Conservation (phyloP, 2,888 invertebrate species). For the Anaspis maculata region DNA sequence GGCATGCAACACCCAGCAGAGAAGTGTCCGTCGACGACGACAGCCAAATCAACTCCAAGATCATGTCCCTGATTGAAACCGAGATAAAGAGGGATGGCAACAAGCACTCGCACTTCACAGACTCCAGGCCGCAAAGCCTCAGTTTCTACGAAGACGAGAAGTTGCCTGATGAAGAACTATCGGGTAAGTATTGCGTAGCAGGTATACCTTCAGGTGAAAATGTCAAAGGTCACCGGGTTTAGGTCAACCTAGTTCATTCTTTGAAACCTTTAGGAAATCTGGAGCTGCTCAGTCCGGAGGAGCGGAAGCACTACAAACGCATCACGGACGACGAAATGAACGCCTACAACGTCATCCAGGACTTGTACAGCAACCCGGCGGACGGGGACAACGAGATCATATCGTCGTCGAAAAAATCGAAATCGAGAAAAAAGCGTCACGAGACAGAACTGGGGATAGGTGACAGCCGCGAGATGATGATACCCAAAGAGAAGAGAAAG, state of each 20-base stretch:
- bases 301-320: slow-evolving; percentile 37
- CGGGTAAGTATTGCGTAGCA: slow-evolving; percentile 26
- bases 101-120: slow-evolving; percentile 40
- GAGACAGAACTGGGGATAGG: slow-evolving; percentile 29
- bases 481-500: slow-evolving; percentile 40
- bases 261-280: slow-evolving; percentile 27
- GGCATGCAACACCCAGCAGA: slow-evolving; percentile 36
- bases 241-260: too few species aligned
- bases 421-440: slow-evolving; percentile 38
- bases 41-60: slow-evolving; percentile 48
- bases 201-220: too few species aligned
- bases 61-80: slow-evolving; percentile 37
- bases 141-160: slow-evolving; percentile 44
- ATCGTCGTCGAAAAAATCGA: slow-evolving; percentile 35
- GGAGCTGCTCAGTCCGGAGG: slow-evolving; percentile 41
- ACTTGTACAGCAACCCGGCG: slow-evolving; percentile 31
- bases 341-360: slow-evolving; percentile 39
- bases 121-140: slow-evolving; percentile 42
- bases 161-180: slow-evolving; percentile 40
- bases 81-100: slow-evolving; percentile 40
- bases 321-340: slow-evolving; percentile 40
- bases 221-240: too few species aligned
- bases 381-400: slow-evolving; percentile 35
- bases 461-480: slow-evolving; percentile 42
- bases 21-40: slow-evolving; percentile 51